Conservation (phyloP, 35 echinoderm and acorn worm species). For the Ptychodera flava region DNA sequence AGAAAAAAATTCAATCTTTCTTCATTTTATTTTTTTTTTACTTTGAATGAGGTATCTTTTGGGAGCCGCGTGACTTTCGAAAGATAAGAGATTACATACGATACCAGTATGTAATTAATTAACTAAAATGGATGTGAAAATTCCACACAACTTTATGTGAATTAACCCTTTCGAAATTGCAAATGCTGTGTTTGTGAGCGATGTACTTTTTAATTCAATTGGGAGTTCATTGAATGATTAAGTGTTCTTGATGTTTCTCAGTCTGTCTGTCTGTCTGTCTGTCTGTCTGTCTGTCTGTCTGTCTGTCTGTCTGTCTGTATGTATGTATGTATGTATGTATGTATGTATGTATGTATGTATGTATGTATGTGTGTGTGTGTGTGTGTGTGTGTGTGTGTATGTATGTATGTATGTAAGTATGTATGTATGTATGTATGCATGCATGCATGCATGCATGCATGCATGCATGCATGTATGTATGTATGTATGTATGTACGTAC, state of each 20-base stretch:
- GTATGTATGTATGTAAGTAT: background rate
- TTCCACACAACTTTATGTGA: no score
- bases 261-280: background rate
- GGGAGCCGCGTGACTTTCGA: no score
- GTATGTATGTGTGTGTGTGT: background rate
- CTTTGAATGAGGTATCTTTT: no score
- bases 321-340: background rate
- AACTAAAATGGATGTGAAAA: no score
- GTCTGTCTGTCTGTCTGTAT: background rate
- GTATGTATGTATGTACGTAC: background rate
- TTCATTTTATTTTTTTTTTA: no score
- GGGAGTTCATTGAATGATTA: no score
- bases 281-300: background rate
- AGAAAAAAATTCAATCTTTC: no score
- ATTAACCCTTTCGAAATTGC: no score
- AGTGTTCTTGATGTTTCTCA: background rate
- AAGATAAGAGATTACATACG: no score
- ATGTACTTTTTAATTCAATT: no score
- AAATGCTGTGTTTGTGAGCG: no score
- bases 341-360: conserved; percentile 2
- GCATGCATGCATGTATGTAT: background rate
- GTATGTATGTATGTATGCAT: background rate
- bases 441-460: background rate
- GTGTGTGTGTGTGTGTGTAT: background rate
- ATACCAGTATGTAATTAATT: no score